Conservation (phyloP, 2,888 invertebrate genomes). For the Phrixothrix hirtus region DNA sequence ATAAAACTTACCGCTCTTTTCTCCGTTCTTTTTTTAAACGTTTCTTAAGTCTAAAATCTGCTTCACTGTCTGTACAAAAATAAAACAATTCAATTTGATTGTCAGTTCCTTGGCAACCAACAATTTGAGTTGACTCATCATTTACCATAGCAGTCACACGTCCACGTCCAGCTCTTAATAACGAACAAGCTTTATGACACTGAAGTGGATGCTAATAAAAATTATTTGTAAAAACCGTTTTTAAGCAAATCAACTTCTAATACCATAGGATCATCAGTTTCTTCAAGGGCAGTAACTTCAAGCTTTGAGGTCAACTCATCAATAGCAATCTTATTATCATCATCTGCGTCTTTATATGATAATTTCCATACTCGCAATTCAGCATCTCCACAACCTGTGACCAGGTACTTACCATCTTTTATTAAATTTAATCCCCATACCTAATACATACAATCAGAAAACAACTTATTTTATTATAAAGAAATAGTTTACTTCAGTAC, state of each 20-base stretch:
- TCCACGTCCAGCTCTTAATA: slow-evolving; percentile 78
- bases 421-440: slow-evolving; percentile 84
- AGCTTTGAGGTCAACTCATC: slow-evolving; percentile 58
- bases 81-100: slow-evolving; percentile 80
- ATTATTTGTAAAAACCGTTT: not conserved
- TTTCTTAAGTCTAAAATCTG: slow-evolving; percentile 71
- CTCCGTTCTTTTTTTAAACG: slow-evolving; percentile 75
- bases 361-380: slow-evolving; percentile 86
- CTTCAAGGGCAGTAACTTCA: slow-evolving; percentile 61
- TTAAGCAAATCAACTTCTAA: slow-evolving; percentile 35
- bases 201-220: slow-evolving; percentile 65
- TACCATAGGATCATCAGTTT: slow-evolving; percentile 60
- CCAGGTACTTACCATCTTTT: slow-evolving; percentile 77
- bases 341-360: slow-evolving; percentile 59
- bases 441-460: slow-evolving; percentile 54
- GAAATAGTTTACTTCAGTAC: slow-evolving; percentile 68
- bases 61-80: slow-evolving; percentile 77
- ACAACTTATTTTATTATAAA: not conserved
- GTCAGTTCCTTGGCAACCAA: slow-evolving; percentile 85
- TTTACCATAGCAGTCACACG: slow-evolving; percentile 75
- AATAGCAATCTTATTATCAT: slow-evolving; percentile 54
- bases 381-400: slow-evolving; percentile 86
- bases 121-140: slow-evolving; percentile 71
- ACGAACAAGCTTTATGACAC: slow-evolving; percentile 77
- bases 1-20: slow-evolving; percentile 61